These are phyloP conservation scores for Laticauda colubrina DNA, from an alignment of 2,113 vertebrate species.

Conservation along the genomic window DNA sequence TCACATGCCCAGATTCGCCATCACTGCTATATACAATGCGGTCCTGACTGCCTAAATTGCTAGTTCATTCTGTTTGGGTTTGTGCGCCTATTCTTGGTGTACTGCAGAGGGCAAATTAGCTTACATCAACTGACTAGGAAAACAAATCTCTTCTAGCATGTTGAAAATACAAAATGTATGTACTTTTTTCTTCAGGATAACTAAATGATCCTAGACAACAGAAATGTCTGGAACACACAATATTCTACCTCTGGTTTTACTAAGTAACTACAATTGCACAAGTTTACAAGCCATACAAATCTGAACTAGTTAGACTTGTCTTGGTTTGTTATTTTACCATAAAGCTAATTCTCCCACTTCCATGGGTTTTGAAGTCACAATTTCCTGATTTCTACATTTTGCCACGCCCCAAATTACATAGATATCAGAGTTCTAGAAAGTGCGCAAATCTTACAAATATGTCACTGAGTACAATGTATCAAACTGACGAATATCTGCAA, in stretches of 20 bases:
- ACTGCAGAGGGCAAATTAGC: background rate
- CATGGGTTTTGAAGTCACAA: background rate
- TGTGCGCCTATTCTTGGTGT: background rate
- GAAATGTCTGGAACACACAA: no score
- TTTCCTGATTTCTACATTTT: background rate
- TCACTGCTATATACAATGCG: background rate
- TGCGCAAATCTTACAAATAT: background rate
- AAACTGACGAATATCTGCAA: background rate
- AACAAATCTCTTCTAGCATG: no score
- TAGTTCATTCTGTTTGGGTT: background rate
- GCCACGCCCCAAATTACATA: background rate
- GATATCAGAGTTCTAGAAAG: background rate
- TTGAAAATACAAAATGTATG: no score
- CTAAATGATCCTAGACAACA: no score
- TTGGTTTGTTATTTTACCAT: background rate
- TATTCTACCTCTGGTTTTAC: no score
- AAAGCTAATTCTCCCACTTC: background rate
- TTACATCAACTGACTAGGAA: background rate
- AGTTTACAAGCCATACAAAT: background rate
- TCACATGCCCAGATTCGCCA: no score
- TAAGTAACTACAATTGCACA: background rate
- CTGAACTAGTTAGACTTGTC: background rate
- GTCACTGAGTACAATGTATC: background rate
- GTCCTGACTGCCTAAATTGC: background rate
- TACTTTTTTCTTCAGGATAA: no score